Conservation (phyloP, 1,140 invertebrate genomes). For the Polypedilum pembai region DNA sequence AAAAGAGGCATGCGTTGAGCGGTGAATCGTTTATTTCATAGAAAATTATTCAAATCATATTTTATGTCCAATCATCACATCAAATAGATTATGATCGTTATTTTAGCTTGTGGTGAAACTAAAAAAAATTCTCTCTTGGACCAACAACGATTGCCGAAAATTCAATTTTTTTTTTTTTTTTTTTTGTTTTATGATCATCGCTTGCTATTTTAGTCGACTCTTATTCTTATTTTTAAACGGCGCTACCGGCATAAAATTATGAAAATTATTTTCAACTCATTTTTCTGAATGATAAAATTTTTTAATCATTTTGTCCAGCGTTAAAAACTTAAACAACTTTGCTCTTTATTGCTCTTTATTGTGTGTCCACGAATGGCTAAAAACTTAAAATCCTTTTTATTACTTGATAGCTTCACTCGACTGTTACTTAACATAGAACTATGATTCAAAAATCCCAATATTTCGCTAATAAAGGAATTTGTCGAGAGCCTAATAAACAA, state of each 20-base stretch:
- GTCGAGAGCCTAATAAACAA: too few species aligned
- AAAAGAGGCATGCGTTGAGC: background rate
- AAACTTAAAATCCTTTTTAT: too few species aligned
- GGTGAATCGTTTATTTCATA: background rate
- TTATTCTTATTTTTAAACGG: constrained; percentile 45
- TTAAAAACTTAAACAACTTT: too few species aligned
- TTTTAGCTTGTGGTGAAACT: background rate
- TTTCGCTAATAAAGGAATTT: too few species aligned
- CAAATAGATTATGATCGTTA: constrained; percentile 14
- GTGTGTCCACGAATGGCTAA: too few species aligned
- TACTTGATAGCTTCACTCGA: too few species aligned
- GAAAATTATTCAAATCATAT: constrained; percentile 27
- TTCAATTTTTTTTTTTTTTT: background rate
- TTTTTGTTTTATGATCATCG: constrained; percentile 29
- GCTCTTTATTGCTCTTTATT: too few species aligned
- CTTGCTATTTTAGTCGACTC: constrained; percentile 26
- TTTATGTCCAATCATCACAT: constrained; percentile 27
- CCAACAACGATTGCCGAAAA: background rate
- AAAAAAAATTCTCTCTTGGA: background rate
- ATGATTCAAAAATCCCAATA: too few species aligned
- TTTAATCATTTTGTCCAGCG: background rate
- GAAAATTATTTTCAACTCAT: constrained; percentile 7
- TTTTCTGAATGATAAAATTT: background rate
- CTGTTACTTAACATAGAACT: too few species aligned
- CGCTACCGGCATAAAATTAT: constrained; percentile 43